Conservation (phyloP, 2,797 vertebrate species). For the Lerista edwardsae region DNA sequence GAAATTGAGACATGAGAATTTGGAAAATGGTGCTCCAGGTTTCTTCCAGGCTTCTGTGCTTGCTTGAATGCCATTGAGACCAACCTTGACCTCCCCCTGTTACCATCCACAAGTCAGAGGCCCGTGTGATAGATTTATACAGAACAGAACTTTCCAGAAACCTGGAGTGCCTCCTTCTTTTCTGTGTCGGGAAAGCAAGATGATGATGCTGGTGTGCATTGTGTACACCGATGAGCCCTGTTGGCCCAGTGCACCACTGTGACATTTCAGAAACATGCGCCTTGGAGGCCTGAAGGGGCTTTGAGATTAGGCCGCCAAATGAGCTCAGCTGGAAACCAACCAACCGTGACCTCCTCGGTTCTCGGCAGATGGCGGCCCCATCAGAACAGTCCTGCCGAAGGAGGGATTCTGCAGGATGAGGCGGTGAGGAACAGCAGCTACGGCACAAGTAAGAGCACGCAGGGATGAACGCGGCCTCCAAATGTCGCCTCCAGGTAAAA, state of each 20-base stretch:
- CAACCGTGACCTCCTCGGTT: accelerated
- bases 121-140: too few relatives aligned
- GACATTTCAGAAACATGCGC: not conserved
- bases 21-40: too few relatives aligned
- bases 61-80: not conserved
- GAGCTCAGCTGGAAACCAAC: not conserved
- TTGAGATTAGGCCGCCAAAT: accelerated
- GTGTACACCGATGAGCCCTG: not conserved
- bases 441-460: not conserved
- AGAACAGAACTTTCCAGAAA: too few relatives aligned
- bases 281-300: not conserved
- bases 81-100: too few relatives aligned
- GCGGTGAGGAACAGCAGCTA: not conserved
- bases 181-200: not conserved
- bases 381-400: too few relatives aligned
- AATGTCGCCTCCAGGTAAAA: not conserved
- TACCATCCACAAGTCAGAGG: too few relatives aligned
- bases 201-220: accelerated
- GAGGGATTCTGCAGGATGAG: too few relatives aligned
- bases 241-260: not conserved
- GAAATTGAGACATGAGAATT: not conserved
- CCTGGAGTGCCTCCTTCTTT: not conserved
- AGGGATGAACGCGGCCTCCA: too few relatives aligned
- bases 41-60: not conserved
- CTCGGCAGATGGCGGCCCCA: not conserved